phyloP scores from a whole-genome alignment of 2,113 vertebrate species.

The Microcebus ravelobensis region DNA sequence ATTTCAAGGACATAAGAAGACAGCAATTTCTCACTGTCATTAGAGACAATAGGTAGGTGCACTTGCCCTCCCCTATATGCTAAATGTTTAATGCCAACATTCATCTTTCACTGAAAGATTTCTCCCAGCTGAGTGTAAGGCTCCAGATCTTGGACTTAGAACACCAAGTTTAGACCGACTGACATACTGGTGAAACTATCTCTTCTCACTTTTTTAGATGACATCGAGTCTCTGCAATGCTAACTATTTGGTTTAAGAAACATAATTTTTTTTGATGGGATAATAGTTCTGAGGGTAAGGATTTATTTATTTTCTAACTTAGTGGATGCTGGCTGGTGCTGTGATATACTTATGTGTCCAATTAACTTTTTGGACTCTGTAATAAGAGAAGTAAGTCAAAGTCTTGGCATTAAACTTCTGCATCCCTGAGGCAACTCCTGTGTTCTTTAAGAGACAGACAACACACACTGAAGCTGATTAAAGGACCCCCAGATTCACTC shows the following conservation, averaged over 20 bases:
- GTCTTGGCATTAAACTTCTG: conserved; percentile 18
- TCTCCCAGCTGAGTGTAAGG: neutral
- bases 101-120: neutral
- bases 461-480: neutral
- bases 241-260: conserved; percentile 29
- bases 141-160: neutral
- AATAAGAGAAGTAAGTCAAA: conserved; percentile 13
- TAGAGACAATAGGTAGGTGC: neutral
- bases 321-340: neutral
- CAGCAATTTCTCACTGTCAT: neutral
- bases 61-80: neutral
- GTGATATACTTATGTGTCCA: conserved; percentile 29
- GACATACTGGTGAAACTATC: neutral
- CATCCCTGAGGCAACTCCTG: neutral
- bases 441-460: neutral
- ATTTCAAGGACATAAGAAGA: neutral
- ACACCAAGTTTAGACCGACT: neutral
- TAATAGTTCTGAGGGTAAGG: neutral
- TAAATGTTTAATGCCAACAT: neutral
- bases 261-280: neutral
- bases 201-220: neutral
- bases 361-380: conserved; percentile 51
- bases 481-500: neutral
- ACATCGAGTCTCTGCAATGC: neutral
- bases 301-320: conserved; percentile 50